phyloP scores from a whole-genome alignment of 2,888 invertebrate genomes.

The Lepidonotus clava region DNA sequence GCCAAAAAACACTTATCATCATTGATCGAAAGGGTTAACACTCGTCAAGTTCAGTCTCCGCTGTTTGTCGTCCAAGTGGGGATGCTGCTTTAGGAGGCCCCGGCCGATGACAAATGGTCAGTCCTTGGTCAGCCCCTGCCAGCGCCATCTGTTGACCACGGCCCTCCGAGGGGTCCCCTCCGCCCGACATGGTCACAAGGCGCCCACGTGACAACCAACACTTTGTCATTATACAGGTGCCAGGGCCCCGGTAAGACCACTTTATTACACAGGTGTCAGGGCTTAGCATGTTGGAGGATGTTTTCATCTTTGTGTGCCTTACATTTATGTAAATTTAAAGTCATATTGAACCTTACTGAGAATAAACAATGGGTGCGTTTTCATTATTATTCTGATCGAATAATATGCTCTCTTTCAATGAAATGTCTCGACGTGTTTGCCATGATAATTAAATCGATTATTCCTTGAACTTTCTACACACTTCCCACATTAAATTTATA shows the following conservation, averaged over 20 bases:
- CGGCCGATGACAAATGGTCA: conserved; percentile 29
- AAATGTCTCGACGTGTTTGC: too few species aligned
- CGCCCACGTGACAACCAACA: background rate
- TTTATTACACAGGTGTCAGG: too few species aligned
- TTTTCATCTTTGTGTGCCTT: background rate
- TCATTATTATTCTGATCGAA: too few species aligned
- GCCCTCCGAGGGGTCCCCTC: background rate
- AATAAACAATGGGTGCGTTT: too few species aligned
- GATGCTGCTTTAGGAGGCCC: background rate
- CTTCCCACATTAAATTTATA: too few species aligned
- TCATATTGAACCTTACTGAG: too few species aligned
- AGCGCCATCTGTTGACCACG: conserved; percentile 32
- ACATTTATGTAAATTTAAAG: background rate
- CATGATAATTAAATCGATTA: too few species aligned
- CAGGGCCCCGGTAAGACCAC: background rate
- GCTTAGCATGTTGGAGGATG: too few species aligned
- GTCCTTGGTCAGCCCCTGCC: background rate
- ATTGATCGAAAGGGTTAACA: too few species aligned
- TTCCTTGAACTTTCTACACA: too few species aligned
- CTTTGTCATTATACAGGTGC: conserved; percentile 35
- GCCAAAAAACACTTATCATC: too few species aligned
- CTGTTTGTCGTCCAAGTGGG: background rate
- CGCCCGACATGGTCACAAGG: conserved; percentile 5
- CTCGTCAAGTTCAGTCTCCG: background rate
- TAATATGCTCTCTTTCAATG: too few species aligned